A percentile compares a stretch with the other conserved stretches of the same genome.
phyloP scores from a whole-genome alignment of 2,113 vertebrate species.

The Glaucomys volans region DNA sequence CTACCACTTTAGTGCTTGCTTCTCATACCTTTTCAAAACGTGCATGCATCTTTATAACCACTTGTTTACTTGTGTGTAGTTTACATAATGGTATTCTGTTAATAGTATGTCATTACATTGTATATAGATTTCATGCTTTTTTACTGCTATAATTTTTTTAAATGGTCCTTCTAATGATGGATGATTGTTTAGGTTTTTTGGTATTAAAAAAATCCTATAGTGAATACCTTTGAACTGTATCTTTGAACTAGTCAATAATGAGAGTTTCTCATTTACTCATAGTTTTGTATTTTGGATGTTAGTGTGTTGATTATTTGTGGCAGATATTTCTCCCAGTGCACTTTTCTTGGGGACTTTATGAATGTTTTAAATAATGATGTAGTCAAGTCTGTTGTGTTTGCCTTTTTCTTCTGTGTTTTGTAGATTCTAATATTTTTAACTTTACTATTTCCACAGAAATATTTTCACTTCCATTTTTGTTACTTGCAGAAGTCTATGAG shows the following conservation, averaged over 20 bases:
- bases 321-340: slow-evolving; percentile 19
- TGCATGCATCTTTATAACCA: neutral
- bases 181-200: slow-evolving; percentile 42
- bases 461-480: slow-evolving; percentile 59
- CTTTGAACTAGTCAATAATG: slow-evolving; percentile 54
- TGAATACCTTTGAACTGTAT: neutral
- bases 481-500: slow-evolving; percentile 38
- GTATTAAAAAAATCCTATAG: neutral
- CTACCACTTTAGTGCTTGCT: neutral
- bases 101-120: neutral
- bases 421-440: slow-evolving; percentile 50
- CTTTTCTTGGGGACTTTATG: slow-evolving; percentile 38
- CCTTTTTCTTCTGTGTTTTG: slow-evolving; percentile 42
- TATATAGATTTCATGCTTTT: neutral
- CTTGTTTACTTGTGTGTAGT: neutral
- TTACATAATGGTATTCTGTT: slow-evolving; percentile 17
- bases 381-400: slow-evolving; percentile 54
- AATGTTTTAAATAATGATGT: slow-evolving; percentile 56
- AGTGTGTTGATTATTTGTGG: neutral
- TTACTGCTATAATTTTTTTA: slow-evolving; percentile 43
- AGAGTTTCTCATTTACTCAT: slow-evolving; percentile 49
- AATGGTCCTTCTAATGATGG: slow-evolving; percentile 19
- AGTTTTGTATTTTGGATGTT: slow-evolving; percentile 41
- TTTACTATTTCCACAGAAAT: slow-evolving; percentile 46
- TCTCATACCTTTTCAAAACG: neutral